Evolutionary conservation across 2,888 invertebrate genomes (phyloP), one percentile per base, ranked within the genome.

Genomic region (Eutolmus rufibarbis): DNA sequence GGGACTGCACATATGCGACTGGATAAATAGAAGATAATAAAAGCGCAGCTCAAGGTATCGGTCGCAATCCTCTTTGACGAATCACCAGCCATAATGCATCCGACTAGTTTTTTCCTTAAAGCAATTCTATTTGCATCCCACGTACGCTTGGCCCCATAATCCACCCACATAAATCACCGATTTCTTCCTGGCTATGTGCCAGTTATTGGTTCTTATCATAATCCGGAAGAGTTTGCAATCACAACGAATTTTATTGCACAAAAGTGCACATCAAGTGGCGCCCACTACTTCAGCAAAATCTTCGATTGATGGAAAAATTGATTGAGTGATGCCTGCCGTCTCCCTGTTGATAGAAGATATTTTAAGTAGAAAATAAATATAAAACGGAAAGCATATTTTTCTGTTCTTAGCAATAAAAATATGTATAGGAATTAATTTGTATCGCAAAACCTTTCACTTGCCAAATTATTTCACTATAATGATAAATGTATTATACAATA

Each of bases 191-290:
- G 79, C 79, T 51, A 5, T 28, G n/a, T 9, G 79, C 79, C 79
- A 79, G 79, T 51, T 51, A 79, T 46, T 56, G 79, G 51, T 79
- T 79, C 79, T 79, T 79, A 79, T 79, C 79, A n/a, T 28, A 28
- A 51, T 79, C 51, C 28, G 31, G 16, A 51, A 46, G 51, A 51
- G 51, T 16, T 66, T 31, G 31, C 14, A 56, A 79, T 79, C 79
- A 28, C 14, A 79, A 31, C 8, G 51, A 79, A 79, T 79, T 79
- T 79, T 79, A 79, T 79, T 51, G 79, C 51, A 79, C n/a, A 79
- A 79, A 28, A 51, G 78, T 31, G 23, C 51, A 51, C 23, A 14
- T 16, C n/a, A 79, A 51, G 51, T 78, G 56, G 19, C 28, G 16
- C n/a, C 79, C 31, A 9, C 3, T n/a, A 79, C 28, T 79, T 51